A percentile compares a stretch with the other conserved stretches of the same genome.
Evolutionary conservation across 2,113 vertebrate species (phyloP).

Genomic region (Hippoglossus stenolepis): DNA sequence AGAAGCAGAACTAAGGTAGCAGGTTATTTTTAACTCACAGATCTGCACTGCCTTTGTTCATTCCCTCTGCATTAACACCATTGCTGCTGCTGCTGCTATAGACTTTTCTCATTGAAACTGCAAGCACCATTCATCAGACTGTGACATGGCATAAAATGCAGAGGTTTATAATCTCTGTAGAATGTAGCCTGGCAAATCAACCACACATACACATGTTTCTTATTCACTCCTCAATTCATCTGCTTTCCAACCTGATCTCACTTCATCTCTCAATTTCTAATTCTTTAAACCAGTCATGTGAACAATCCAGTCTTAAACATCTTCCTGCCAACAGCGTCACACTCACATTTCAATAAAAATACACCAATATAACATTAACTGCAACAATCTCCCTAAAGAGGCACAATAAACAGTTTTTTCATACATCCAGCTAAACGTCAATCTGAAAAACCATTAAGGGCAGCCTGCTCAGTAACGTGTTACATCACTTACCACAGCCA

Average conservation of each 20-base stretch:
- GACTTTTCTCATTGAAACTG: constrained; percentile 12
- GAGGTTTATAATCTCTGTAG: constrained; percentile 12
- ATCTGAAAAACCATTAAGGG: constrained; percentile 90
- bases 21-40: constrained; percentile 80
- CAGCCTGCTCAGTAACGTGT: constrained; percentile 92
- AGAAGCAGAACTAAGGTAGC: constrained; percentile 58
- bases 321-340: constrained; percentile 80
- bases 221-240: neutral
- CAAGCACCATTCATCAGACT: neutral
- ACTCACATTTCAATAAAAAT: constrained; percentile 79
- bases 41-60: constrained; percentile 77
- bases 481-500: constrained; percentile 98
- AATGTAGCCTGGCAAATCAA: neutral
- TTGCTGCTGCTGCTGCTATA: constrained; percentile 53
- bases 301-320: constrained; percentile 81
- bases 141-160: constrained; percentile 39
- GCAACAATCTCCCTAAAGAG: constrained; percentile 34
- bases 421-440: constrained; percentile 86
- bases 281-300: neutral
- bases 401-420: constrained; percentile 78
- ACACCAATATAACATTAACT: constrained; percentile 71
- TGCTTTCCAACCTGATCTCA: neutral
- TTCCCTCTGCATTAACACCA: constrained; percentile 62
- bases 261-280: neutral
- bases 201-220: neutral